Evolutionary conservation across 2,797 vertebrate genomes (phyloP), one percentile per base, ranked within the genome.

Genomic region (Eulemur coronatus): DNA sequence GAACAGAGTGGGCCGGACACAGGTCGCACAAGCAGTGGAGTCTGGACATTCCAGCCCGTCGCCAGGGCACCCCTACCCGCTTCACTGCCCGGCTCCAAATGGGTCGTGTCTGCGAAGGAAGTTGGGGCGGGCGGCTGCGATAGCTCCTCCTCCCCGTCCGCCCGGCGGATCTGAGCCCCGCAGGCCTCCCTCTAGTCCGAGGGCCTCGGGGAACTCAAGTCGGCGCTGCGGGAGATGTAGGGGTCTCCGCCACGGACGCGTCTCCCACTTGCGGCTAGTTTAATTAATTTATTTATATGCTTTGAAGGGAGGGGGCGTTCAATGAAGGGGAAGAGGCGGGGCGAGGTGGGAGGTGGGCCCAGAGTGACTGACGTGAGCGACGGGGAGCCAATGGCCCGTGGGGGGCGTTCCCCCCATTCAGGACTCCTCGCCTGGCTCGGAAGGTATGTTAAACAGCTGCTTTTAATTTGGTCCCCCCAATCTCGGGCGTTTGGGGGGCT

Each of bases 371-470:
- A 97, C 92, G 88, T 7, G n/a, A n/a, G 9, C 4, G 0, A 33
- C 13, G 1, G 18, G 61, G 38, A 92, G 72, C 98, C 98, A 98
- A 98, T 98, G 95, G 63, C 22, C 73, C 9, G 15, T 30, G 88
- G 95, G 98, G 96, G 98, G 98, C 96, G 98, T 97, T 97, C 96
- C 98, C 93, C 94, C 98, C 98, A 98, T 98, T 98, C 98, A 98
- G 98, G 97, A 98, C 97, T 98, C 96, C 98, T 98, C 91, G 98
- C 97, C 97, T 92, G 97, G 96, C 97, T 98, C 97, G 33, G 93
- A 96, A 97, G 98, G 98, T 98, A 98, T 98, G 90, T 98, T 98
- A 98, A 96, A 98, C 98, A 98, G 98, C 98, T 98, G 98, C 98
- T 98, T 98, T 75, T 96, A 91, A 98, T 97, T 97, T 97, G 91